Evolutionary conservation across 2,888 invertebrate species (phyloP).

Genomic region (Volucella bombylans): DNA sequence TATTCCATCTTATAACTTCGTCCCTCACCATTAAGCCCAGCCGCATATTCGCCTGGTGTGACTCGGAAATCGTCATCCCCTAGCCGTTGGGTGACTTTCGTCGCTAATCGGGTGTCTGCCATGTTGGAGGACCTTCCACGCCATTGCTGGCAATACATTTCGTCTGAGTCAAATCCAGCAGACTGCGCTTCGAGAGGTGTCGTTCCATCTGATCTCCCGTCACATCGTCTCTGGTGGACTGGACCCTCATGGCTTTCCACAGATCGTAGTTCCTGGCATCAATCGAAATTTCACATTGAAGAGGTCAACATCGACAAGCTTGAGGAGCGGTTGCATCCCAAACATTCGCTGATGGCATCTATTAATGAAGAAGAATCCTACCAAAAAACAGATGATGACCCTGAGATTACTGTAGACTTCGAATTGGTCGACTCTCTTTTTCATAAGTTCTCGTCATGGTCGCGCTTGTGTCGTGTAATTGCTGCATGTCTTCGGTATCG

Average conservation of each 20-base stretch:
- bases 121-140: slow-evolving; percentile 5
- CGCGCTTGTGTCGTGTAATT: neutral
- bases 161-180: slow-evolving; percentile 3
- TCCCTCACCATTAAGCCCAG: too few species aligned
- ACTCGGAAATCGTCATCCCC: too few species aligned
- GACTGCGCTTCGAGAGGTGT: neutral
- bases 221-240: too few species aligned
- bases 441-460: neutral
- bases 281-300: too few species aligned
- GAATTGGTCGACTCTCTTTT: neutral
- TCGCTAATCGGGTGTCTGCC: neutral
- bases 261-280: neutral
- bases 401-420: neutral
- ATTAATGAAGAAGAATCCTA: neutral
- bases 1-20: too few species aligned
- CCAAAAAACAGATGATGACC: neutral
- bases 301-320: too few species aligned
- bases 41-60: too few species aligned
- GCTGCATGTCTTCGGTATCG: neutral
- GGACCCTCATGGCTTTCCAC: neutral
- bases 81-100: neutral
- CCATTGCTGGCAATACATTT: slow-evolving; percentile 7
- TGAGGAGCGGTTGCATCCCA: too few species aligned
- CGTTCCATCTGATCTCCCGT: too few species aligned
- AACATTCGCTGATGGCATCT: too few species aligned